Percentiles rank a stretch among this genome's conserved stretches.
These are phyloP conservation scores for Cylloceria caligata DNA, from an alignment of 2,888 invertebrate genomes.

Conservation along the genomic window DNA sequence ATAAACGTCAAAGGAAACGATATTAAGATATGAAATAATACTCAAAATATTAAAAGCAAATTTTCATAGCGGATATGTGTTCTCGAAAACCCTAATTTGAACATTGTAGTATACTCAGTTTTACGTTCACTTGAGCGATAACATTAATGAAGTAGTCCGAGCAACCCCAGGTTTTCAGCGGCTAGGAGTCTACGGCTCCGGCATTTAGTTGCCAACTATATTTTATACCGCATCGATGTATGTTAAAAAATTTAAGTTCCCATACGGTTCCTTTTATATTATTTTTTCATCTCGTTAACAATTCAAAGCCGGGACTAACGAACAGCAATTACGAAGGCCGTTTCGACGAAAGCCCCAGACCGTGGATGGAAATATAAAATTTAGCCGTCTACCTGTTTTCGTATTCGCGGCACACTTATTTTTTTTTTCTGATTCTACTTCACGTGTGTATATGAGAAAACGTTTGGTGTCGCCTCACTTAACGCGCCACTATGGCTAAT, in stretches of 20 bases:
- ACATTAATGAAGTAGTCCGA: background rate
- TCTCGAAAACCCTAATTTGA: no score
- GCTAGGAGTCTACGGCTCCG: no score
- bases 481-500: constrained; percentile 63
- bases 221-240: background rate
- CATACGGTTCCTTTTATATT: background rate
- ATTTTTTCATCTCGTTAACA: constrained; percentile 36
- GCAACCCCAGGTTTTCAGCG: no score
- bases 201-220: no score
- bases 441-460: constrained; percentile 28
- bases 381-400: constrained; percentile 12
- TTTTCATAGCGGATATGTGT: no score
- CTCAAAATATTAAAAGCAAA: no score
- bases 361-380: constrained; percentile 26
- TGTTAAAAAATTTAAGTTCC: constrained; percentile 17
- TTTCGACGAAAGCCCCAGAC: constrained; percentile 21
- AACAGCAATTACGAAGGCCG: constrained; percentile 42
- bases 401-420: background rate
- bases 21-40: background rate
- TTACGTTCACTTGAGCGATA: background rate
- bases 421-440: constrained; percentile 24
- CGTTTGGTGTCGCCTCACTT: constrained; percentile 46
- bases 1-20: background rate
- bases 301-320: constrained; percentile 40
- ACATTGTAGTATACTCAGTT: background rate